phyloP scores from a whole-genome alignment of 2,797 vertebrate species.

The Triplophysa yarkandensis region DNA sequence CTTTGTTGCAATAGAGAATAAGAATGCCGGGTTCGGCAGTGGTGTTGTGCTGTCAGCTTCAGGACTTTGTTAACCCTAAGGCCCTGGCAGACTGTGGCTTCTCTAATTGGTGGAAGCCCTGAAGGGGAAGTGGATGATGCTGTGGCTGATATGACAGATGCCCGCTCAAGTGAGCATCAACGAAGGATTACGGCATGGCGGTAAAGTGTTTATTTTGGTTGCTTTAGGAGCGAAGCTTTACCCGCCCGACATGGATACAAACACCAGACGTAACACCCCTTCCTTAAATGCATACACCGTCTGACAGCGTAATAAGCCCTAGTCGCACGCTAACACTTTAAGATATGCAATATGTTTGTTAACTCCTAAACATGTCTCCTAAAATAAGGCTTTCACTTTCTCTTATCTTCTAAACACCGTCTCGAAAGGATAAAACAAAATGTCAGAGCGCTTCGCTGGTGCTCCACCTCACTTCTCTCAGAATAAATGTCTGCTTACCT shows the following conservation, averaged over 20 bases:
- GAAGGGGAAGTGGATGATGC: constrained; percentile 53
- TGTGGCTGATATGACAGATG: constrained; percentile 52
- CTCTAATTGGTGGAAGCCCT: constrained; percentile 78
- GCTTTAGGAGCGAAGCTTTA: constrained; percentile 16
- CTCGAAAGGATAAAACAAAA: constrained; percentile 40
- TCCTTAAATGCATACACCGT: constrained; percentile 13
- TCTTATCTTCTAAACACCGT: constrained; percentile 22
- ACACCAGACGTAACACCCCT: background rate
- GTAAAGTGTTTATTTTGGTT: constrained; percentile 47
- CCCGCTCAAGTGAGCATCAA: constrained; percentile 42
- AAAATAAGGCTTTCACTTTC: constrained; percentile 7
- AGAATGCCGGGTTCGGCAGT: constrained; percentile 15
- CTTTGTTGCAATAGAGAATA: background rate
- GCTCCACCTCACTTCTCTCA: constrained; percentile 36
- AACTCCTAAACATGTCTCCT: constrained; percentile 3
- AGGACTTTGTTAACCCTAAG: constrained; percentile 69
- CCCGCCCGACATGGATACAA: background rate
- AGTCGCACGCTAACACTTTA: background rate
- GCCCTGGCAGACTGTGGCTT: constrained; percentile 64
- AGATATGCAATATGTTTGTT: constrained; percentile 20
- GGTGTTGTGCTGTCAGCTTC: constrained; percentile 57
- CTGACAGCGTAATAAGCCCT: background rate
- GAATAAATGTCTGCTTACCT: constrained; percentile 43
- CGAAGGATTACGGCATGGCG: constrained; percentile 23
- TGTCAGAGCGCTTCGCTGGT: constrained; percentile 40